Evolutionary conservation across 1,140 invertebrate genomes (phyloP), one percentile per base, ranked within the genome.

Genomic region (Drosophila leontia): DNA sequence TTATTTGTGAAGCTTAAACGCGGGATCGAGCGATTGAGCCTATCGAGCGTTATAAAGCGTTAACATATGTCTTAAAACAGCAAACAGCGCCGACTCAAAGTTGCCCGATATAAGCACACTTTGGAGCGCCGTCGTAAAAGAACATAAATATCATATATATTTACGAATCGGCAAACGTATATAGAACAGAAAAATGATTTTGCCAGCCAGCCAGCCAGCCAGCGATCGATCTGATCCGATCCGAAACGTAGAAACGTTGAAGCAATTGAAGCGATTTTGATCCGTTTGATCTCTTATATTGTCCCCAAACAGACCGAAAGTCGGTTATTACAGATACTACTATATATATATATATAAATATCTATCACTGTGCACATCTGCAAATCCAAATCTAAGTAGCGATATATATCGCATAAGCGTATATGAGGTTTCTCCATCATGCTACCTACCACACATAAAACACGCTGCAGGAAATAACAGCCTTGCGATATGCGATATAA

Each of bases 1-100:
- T 84, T 78, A 45, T 84, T 90, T 87, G 78, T 88, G 78, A 90
- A 84, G 81, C 69, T 90, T 88, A 78, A 87, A 83, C 83, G 80
- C 78, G 65, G 84, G 69, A 87, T 60, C 74, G 55, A 83, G 75
- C 53, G 35, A 56, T 74, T 72, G 59, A 87, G 80, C 80, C 58
- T 78, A 74, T 78, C 70, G 58, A 86, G 85, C 76, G 67, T 78
- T 79, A 56, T 55, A 78, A 70, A 71, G 67, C 65, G 55, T 56
- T 55, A 68, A 17, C 19, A 71, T 26, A 56, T 78, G 76, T 77
- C 37, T 55, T 48, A 50, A 75, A 59, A 53, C 71, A 84, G 69
- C 75, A 57, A 63, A 61, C 58, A 60, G 77, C 80, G 69, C 64
- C 67, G 42, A 69, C 60, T 82, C 71, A 87, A 77, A 80, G 83